phyloP scores from a whole-genome alignment of 2,797 vertebrate genomes.

The Dermochelys coriacea region DNA sequence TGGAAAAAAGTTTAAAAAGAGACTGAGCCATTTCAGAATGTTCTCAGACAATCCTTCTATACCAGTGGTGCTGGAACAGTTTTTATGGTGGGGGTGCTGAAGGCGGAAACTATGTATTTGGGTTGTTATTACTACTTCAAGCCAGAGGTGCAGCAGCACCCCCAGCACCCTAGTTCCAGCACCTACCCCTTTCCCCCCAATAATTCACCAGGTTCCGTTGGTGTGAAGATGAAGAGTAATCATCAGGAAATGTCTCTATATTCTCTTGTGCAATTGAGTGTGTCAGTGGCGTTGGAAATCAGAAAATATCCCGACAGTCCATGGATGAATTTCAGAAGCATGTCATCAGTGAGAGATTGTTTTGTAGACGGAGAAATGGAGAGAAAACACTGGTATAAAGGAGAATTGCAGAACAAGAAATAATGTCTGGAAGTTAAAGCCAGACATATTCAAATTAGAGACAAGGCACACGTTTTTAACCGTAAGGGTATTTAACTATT shows the following conservation, averaged over 20 bases:
- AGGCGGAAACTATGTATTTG: too few relatives aligned
- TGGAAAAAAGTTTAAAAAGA: background rate
- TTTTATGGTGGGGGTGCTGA: too few relatives aligned
- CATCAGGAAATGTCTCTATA: background rate
- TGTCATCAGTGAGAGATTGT: background rate
- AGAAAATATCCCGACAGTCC: background rate
- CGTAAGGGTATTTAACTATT: background rate
- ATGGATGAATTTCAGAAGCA: background rate
- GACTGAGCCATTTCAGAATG: background rate
- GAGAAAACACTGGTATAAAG: background rate
- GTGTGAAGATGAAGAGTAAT: background rate
- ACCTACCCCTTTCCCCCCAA: accelerated
- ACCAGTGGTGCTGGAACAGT: background rate
- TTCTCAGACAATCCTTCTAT: background rate
- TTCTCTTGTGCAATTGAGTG: accelerated
- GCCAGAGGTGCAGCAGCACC: too few relatives aligned
- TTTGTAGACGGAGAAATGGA: background rate
- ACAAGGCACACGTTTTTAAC: background rate
- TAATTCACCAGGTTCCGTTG: accelerated
- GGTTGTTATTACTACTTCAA: too few relatives aligned
- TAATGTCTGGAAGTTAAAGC: background rate
- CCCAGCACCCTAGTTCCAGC: too few relatives aligned
- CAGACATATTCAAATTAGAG: background rate
- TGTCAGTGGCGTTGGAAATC: background rate
- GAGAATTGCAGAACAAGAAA: background rate